phyloP scores from a whole-genome alignment of 1,140 invertebrate genomes.

The Teleogryllus occipitalis region DNA sequence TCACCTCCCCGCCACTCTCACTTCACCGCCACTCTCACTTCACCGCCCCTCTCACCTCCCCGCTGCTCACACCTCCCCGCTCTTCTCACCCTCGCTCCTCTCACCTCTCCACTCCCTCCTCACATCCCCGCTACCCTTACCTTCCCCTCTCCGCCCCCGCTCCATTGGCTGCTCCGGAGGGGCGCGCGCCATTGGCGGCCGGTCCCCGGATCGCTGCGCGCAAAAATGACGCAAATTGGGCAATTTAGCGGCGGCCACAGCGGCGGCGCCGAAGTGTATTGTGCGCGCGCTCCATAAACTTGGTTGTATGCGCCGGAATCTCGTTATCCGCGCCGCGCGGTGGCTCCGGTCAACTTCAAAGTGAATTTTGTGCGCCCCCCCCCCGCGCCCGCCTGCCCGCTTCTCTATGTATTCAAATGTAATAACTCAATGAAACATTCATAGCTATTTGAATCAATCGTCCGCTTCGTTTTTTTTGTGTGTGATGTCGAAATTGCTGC shows the following conservation, averaged over 20 bases:
- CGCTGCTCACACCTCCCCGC: too few relatives aligned
- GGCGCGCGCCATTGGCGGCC: too few relatives aligned
- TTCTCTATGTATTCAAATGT: not conserved
- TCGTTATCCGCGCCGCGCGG: not conserved
- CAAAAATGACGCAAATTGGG: not conserved
- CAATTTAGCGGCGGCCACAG: not conserved
- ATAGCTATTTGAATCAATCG: not conserved
- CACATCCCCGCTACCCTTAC: too few relatives aligned
- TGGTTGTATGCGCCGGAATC: not conserved
- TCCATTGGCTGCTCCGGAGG: too few relatives aligned
- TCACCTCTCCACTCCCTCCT: too few relatives aligned
- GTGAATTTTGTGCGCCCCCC: not conserved
- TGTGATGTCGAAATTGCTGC: not conserved
- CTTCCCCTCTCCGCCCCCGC: too few relatives aligned
- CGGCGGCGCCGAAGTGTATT: not conserved
- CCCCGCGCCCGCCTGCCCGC: too few relatives aligned
- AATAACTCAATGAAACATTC: conserved; percentile 1
- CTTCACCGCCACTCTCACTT: too few relatives aligned
- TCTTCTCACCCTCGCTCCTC: too few relatives aligned
- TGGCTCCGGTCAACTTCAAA: not conserved
- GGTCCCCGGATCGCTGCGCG: not conserved
- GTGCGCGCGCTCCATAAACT: not conserved
- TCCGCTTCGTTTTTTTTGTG: not conserved
- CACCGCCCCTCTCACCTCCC: too few relatives aligned
- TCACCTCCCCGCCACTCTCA: too few relatives aligned